These are phyloP conservation scores for Tamias sibiricus DNA, from an alignment of 2,113 vertebrate genomes.

Conservation along the genomic window DNA sequence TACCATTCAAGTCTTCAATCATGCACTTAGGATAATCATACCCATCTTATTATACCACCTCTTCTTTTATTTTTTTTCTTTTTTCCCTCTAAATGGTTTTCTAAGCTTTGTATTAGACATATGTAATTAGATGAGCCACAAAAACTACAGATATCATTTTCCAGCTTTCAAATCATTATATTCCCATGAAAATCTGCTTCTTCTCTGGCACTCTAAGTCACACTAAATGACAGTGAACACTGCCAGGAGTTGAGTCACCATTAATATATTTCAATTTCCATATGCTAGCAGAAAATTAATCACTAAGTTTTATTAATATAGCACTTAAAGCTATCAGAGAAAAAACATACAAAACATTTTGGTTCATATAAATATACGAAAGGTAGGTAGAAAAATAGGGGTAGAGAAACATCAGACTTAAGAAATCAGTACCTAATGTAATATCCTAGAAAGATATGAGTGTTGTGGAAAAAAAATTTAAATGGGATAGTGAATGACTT, in stretches of 20 bases:
- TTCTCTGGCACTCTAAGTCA: neutral
- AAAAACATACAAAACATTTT: neutral
- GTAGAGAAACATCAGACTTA: neutral
- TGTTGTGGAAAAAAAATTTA: neutral
- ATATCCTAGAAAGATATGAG: too few relatives aligned
- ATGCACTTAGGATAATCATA: too few relatives aligned
- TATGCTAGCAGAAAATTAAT: neutral
- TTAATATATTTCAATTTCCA: neutral
- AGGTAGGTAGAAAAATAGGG: neutral
- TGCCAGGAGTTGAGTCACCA: neutral
- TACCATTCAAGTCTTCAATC: too few relatives aligned
- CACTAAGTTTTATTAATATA: neutral
- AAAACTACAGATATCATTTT: neutral
- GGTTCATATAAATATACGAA: neutral
- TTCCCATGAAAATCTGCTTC: neutral
- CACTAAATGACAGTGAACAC: neutral
- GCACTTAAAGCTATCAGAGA: neutral
- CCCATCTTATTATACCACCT: too few relatives aligned
- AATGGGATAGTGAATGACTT: neutral
- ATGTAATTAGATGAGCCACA: neutral
- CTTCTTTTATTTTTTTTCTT: too few relatives aligned
- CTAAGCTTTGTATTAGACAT: neutral
- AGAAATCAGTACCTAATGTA: neutral
- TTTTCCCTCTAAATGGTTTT: neutral
- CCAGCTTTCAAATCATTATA: neutral